Base-by-base conservation (phyloP, 2,888 invertebrate species). In the Heliconius charithonia region DNA sequence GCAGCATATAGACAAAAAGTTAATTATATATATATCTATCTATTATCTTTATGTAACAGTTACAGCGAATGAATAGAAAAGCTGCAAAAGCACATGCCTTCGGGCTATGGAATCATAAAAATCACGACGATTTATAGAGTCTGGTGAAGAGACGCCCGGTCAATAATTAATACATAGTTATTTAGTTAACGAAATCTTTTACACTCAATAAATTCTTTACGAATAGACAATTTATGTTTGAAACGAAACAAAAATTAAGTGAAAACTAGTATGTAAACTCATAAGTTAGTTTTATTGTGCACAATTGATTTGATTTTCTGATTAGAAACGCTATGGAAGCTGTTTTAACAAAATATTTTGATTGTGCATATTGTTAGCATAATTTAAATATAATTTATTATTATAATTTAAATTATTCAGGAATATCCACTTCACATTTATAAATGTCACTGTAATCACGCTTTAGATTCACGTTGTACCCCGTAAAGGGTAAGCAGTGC, bases 241-340 rank as follows among this genome's bases (percentile, higher is more conserved):
- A 22, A 72, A 72, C 56, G 32, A 13, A 56, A 79, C 63, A 79
- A 79, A 73, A 79, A 79, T 62, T 72, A 76, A 73, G 76, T 79
- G n/a, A 69, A 69, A 69, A 69, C 69, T 69, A 72, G 73, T 76
- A 79, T 76, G 76, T 76, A 77, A 77, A 80, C 77, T 75, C 65
- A 74, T 81, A 79, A 77, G 73, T 81, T 72, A 79, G 63, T 70
- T 81, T 81, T 80, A 81, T 81, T 66, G 70, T 65, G 73, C 56
- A 37, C 63, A 66, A 75, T 65, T 63, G 77, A 80, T 77, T 80
- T 79, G 79, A 79, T 81, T 80, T 72, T 77, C 66, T 51, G 73
- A 77, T 77, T 67, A 25, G 79, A 72, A 75, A 79, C 65, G 59
- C 29, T 77, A 16, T 56, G 29, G 37, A 66, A 66, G 41, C 45